Conservation (phyloP, 2,797 vertebrate genomes). For the Meda fulgida region DNA sequence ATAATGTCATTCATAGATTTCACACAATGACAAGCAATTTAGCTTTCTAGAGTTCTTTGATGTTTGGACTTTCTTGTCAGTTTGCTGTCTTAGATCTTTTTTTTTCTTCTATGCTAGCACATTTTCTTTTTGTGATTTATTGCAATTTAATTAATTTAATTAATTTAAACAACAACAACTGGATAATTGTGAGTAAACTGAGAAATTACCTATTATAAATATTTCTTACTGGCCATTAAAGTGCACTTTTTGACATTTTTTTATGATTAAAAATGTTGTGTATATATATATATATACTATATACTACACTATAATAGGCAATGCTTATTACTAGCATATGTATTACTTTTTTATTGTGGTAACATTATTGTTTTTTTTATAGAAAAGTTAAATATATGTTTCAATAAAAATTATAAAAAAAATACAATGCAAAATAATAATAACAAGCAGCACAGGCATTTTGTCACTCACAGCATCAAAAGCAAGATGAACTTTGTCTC, state of each 20-base stretch:
- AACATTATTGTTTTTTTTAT: neutral
- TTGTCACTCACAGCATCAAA: neutral
- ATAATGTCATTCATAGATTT: conserved; percentile 36
- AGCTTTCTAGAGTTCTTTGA: neutral
- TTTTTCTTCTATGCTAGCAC: neutral
- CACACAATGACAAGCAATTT: conserved; percentile 3
- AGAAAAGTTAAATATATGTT: neutral
- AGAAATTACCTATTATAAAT: neutral
- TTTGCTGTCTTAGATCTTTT: neutral
- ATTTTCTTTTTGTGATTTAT: neutral
- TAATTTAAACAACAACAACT: neutral
- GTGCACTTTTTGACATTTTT: no score
- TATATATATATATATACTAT: neutral
- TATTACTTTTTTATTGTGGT: neutral
- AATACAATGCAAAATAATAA: neutral
- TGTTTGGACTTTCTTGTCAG: neutral
- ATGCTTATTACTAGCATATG: neutral
- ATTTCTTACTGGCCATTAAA: neutral
- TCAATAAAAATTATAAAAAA: neutral
- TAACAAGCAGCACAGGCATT: neutral
- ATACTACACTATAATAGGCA: neutral
- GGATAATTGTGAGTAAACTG: neutral
- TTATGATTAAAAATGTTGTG: neutral
- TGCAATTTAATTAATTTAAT: neutral
- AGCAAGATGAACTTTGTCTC: neutral